Evolutionary conservation across 2,797 vertebrate genomes (phyloP).

Genomic region (Acestrorhynchus altus): DNA sequence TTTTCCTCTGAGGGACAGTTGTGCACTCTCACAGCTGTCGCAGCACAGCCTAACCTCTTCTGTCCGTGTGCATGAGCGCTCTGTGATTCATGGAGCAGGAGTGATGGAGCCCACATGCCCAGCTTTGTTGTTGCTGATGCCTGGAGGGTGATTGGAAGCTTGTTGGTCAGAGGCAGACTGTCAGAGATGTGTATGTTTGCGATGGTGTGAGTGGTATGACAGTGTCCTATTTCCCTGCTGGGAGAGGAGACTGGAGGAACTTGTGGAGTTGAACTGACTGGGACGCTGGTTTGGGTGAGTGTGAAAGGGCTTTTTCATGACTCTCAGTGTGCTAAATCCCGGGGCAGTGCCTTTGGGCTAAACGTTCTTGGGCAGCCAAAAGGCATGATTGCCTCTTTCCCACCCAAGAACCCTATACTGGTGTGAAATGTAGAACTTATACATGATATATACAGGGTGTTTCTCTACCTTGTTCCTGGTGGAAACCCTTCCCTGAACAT

Average conservation of each 20-base stretch:
- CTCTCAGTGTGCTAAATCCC: background rate
- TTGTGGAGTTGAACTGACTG: too few relatives aligned
- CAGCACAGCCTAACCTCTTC: conserved; percentile 6
- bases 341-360: background rate
- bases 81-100: conserved; percentile 18
- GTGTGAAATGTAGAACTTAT: too few relatives aligned
- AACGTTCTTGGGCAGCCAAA: background rate
- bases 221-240: background rate
- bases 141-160: conserved; percentile 21
- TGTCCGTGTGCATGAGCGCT: conserved; percentile 17
- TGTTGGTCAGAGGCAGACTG: conserved; percentile 29
- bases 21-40: conserved; percentile 1
- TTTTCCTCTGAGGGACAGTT: conserved; percentile 21
- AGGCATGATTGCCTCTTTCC: too few relatives aligned
- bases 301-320: background rate
- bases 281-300: too few relatives aligned
- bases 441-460: too few relatives aligned
- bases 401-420: too few relatives aligned
- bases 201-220: conserved; percentile 8
- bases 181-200: conserved; percentile 22
- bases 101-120: conserved; percentile 4
- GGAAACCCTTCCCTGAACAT: too few relatives aligned
- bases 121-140: conserved; percentile 4
- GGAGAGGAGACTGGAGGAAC: background rate
- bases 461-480: too few relatives aligned